A percentile compares a stretch with the other conserved stretches of the same genome.
Evolutionary conservation across 2,888 invertebrate species (phyloP).

Genomic region (Ariolimax columbianus): DNA sequence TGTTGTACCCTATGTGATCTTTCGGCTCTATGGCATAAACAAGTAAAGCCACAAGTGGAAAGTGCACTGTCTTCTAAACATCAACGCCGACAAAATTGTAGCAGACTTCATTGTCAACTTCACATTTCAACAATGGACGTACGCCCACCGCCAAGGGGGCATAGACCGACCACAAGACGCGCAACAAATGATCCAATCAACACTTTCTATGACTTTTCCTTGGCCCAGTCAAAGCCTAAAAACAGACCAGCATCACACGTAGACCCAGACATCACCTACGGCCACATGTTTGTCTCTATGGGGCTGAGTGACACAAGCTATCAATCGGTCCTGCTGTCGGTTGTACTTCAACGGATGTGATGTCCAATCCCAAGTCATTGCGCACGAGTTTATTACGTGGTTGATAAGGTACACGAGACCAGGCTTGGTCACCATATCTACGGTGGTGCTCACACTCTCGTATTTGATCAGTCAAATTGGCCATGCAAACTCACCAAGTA

Average conservation of each 20-base stretch:
- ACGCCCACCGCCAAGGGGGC: too few species aligned
- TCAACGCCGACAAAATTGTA: too few species aligned
- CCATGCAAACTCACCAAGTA: too few species aligned
- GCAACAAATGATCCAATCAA: slow-evolving; percentile 21
- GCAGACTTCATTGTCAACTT: not conserved
- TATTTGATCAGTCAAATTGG: not conserved
- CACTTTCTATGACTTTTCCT: not conserved
- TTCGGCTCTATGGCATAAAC: too few species aligned
- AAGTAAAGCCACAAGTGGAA: too few species aligned
- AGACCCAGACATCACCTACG: not conserved
- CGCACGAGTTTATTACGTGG: not conserved
- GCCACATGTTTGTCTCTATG: not conserved
- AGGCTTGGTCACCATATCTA: not conserved
- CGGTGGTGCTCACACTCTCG: not conserved
- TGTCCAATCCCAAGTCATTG: slow-evolving; percentile 6
- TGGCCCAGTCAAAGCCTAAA: slow-evolving; percentile 3
- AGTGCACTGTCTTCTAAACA: too few species aligned
- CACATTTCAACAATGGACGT: not conserved
- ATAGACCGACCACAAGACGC: not conserved
- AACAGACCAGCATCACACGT: slow-evolving; percentile 2
- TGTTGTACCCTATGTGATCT: too few species aligned
- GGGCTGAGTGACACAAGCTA: not conserved
- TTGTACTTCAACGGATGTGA: slow-evolving; percentile 5
- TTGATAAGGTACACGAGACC: not conserved
- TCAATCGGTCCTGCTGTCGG: not conserved